Evolutionary conservation across 2,113 vertebrate species (phyloP).

Genomic region (Scomber scombrus): DNA sequence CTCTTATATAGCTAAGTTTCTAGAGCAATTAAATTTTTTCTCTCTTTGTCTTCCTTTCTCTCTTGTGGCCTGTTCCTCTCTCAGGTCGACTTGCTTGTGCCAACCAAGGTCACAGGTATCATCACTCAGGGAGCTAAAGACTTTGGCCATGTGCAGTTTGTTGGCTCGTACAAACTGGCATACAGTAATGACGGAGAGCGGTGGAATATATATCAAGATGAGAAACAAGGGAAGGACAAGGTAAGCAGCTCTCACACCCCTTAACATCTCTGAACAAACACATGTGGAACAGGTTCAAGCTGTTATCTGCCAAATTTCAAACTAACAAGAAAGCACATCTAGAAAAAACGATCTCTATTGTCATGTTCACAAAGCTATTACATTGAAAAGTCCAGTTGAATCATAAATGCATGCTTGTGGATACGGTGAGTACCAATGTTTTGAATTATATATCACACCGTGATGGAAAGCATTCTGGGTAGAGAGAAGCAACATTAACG

Average conservation of each 20-base stretch:
- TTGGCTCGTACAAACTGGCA: conserved; percentile 97
- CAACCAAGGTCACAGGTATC: conserved; percentile 96
- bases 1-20: conserved; percentile 4
- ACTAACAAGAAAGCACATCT: neutral
- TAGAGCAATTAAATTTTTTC: neutral
- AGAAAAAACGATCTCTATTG: neutral
- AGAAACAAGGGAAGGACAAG: conserved; percentile 98
- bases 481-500: conserved; percentile 8
- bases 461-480: conserved; percentile 19
- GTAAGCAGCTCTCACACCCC: conserved; percentile 78
- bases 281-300: neutral
- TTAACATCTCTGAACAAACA: neutral
- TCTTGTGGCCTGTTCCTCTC: conserved; percentile 2
- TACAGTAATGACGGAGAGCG: conserved; percentile 94
- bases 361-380: neutral
- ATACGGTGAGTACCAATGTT: conserved; percentile 16
- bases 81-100: conserved; percentile 93
- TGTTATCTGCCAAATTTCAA: neutral
- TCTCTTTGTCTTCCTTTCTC: conserved; percentile 10
- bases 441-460: conserved; percentile 55
- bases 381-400: conserved; percentile 4
- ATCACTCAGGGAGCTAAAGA: conserved; percentile 99
- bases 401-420: conserved; percentile 18
- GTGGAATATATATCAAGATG: conserved; percentile 95
- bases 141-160: conserved; percentile 98